Evolutionary conservation across 2,888 invertebrate genomes (phyloP), one percentile per base, ranked within the genome.

Genomic region (Trimorus sp.): DNA sequence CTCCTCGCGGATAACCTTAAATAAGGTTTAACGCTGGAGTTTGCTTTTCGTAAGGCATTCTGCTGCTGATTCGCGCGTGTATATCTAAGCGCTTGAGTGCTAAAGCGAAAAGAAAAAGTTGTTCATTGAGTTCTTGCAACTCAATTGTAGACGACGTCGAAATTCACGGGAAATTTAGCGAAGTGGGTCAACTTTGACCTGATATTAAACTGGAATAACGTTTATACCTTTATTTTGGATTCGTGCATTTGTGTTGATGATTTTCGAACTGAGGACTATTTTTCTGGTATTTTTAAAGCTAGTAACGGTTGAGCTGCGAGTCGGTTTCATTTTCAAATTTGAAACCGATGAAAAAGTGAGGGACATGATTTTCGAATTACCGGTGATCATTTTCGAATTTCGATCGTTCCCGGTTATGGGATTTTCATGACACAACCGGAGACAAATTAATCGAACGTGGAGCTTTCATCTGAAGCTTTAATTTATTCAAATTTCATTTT

Each of bases 71-170:
- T 9, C 59, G 58, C 26, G 16, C 59, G 58, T 56, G 36, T 38
- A 37, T 69, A 8, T 45, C 48, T 26, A 26, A 26, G 65, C 65
- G 65, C 65, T 65, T 65, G 40, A 65, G 49, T 45, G 65, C 56
- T 74, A 58, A 74, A 63, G 65, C 40, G 58, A 65, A 58, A 56
- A 74, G 38, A 49, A 56, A 69, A 62, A 62, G 53, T 73, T 74
- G 65, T 74, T 38, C 65, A 65, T 58, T 65, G 65, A 59, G 58
- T 74, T 74, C 26, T 26, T 26, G 26, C 60, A 71, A 74, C 74
- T 65, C 74, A 74, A 74, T 74, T 74, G 74, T 65, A 74, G 74
- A 26, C 74, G 51, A 51, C 59, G 59, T 14, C 59, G 59, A 74
- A 65, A 74, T 74, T 74, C 66, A 40, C 48, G 42, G 58, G 56